A percentile compares a stretch with the other conserved stretches of the same genome.
Evolutionary conservation across 2,797 vertebrate genomes (phyloP).

Genomic region (Sciaenops ocellatus): DNA sequence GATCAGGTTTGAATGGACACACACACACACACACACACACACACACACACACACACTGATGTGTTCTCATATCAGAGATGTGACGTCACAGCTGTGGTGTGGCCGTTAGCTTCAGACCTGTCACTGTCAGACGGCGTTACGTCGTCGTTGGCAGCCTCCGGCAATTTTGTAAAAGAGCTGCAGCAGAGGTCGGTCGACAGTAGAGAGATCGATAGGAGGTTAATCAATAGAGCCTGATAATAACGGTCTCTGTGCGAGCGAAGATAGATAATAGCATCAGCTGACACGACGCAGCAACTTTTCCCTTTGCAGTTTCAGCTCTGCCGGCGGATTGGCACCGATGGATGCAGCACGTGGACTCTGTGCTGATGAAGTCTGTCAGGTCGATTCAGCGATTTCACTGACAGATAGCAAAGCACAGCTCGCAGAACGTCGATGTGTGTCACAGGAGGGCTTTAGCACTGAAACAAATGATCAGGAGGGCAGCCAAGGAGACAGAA

Average conservation of each 20-base stretch:
- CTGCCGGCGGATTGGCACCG: slow-evolving; percentile 27
- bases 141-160: not conserved
- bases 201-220: not conserved
- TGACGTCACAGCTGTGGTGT: not conserved
- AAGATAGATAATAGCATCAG: not conserved
- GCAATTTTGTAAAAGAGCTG: slow-evolving; percentile 17
- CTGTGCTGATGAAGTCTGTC: slow-evolving; percentile 16
- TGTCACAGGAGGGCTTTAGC: not conserved
- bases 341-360: slow-evolving; percentile 4
- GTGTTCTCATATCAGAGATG: not conserved
- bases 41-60: not conserved
- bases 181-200: not conserved
- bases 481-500: not conserved
- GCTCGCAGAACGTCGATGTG: slow-evolving; percentile 7
- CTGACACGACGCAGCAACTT: not conserved
- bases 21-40: not conserved
- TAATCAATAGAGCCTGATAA: slow-evolving; percentile 35
- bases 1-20: no score
- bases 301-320: slow-evolving; percentile 30
- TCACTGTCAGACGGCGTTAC: not conserved
- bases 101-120: not conserved
- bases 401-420: not conserved
- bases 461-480: not conserved
- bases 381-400: slow-evolving; percentile 25
- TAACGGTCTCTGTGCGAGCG: slow-evolving; percentile 13